Evolutionary conservation across 1,140 invertebrate species (phyloP), one percentile per base, ranked within the genome.

Genomic region (Heliconius nattereri): DNA sequence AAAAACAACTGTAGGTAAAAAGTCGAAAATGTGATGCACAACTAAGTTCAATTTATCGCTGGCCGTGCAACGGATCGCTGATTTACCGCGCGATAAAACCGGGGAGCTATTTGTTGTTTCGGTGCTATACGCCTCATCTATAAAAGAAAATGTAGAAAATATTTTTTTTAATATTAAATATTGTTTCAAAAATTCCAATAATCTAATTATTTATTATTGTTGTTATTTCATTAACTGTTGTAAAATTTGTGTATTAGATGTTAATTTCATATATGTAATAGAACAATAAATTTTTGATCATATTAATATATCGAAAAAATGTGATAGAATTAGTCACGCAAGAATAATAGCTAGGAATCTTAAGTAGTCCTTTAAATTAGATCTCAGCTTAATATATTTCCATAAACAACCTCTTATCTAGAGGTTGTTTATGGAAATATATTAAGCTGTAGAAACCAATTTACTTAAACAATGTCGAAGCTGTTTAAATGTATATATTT

Each of bases 41-140:
- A 77, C 66, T 40, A 66, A 71, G 76, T 71, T 77, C 70, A 77
- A 77, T 77, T 66, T 77, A 66, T 77, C 76, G 76, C 37, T 40
- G 70, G 45, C 66, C 70, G 66, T 77, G 76, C 70, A 77, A 77
- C 76, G 76, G 76, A 72, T 77, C 76, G 70, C 26, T 66, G 76
- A 77, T 77, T 77, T 71, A 70, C 66, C 76, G 76, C 70, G 76
- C 76, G 76, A 77, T 77, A 77, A 77, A 77, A 71, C 70, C 66
- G 29, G 40, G 70, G 29, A 54, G 70, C 76, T 45, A 76, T 72
- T 72, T 54, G 60, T 23, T 29, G 16, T 66, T 66, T 66, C 29
- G 26, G 60, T 66, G 26, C 60, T 66, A 66, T 13, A 66, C 60
- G 60, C 60, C 60, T 29, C 26, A 66, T 66, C 26, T 26, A 66